These are phyloP conservation scores for Xerus rutilus DNA, from an alignment of 2,797 vertebrate species.

Conservation along the genomic window DNA sequence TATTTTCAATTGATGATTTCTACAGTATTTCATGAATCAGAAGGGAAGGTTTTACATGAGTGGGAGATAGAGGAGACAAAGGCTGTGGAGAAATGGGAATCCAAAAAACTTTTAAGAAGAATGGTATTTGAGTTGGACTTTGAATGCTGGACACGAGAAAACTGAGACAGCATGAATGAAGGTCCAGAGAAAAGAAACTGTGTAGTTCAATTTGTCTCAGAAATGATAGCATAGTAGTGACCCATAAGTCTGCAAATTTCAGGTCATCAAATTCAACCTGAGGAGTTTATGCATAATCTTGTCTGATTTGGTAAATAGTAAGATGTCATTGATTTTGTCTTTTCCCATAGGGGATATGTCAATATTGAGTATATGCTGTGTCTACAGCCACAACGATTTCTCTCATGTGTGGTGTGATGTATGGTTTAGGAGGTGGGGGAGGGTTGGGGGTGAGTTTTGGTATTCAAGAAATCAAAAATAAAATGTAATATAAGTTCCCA, in stretches of 20 bases:
- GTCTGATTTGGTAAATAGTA: background rate
- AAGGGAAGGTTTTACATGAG: background rate
- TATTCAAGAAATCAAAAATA: constrained; percentile 29
- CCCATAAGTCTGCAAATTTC: background rate
- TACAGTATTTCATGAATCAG: background rate
- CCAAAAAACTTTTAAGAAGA: background rate
- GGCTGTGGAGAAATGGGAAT: background rate
- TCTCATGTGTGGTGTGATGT: background rate
- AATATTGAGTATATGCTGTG: background rate
- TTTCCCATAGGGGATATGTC: background rate
- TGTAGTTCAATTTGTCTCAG: background rate
- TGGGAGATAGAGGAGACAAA: background rate
- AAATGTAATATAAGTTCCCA: background rate
- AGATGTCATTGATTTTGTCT: background rate
- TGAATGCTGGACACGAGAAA: background rate
- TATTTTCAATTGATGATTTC: background rate
- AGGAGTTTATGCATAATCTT: background rate
- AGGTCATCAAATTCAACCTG: background rate
- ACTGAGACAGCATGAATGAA: background rate
- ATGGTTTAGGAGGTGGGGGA: background rate
- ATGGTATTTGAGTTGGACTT: background rate
- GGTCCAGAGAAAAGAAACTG: background rate
- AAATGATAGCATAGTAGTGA: background rate
- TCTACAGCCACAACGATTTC: background rate
- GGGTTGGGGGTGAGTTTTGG: background rate